Percentiles rank a stretch among this genome's conserved stretches.
Evolutionary conservation across 2,797 vertebrate species (phyloP).

Genomic region (Amniataba percoides): DNA sequence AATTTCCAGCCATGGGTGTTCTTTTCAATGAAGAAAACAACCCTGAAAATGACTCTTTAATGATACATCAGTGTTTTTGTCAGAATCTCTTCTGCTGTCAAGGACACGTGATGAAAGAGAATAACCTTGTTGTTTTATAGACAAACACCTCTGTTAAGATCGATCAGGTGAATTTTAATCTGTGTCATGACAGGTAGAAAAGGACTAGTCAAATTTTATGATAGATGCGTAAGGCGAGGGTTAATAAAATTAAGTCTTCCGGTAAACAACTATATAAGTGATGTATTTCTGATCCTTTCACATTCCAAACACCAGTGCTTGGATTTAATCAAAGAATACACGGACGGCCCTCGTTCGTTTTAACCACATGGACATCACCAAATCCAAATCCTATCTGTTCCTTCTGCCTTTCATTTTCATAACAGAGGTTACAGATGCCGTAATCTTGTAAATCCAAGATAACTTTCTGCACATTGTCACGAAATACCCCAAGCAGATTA

Average conservation of each 20-base stretch:
- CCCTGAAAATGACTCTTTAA: slow-evolving; percentile 36
- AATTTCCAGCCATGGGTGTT: slow-evolving; percentile 64
- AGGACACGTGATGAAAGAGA: neutral
- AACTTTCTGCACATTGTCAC: slow-evolving; percentile 43
- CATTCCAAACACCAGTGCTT: neutral
- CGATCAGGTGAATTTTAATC: slow-evolving; percentile 17
- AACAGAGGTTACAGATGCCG: slow-evolving; percentile 53
- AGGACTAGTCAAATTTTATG: neutral
- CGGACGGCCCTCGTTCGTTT: neutral
- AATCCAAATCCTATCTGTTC: slow-evolving; percentile 26
- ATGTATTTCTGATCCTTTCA: slow-evolving; percentile 11
- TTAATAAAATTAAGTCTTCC: neutral
- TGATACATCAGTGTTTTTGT: slow-evolving; percentile 20
- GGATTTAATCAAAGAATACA: slow-evolving; percentile 5
- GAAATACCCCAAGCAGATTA: slow-evolving; percentile 33
- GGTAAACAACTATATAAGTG: neutral
- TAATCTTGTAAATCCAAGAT: slow-evolving; percentile 45
- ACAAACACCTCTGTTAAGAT: slow-evolving; percentile 19
- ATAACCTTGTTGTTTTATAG: slow-evolving; percentile 22
- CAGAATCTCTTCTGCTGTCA: slow-evolving; percentile 35
- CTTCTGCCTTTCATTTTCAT: slow-evolving; percentile 37
- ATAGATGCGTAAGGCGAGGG: neutral
- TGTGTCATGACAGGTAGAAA: slow-evolving; percentile 23
- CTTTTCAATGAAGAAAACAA: slow-evolving; percentile 53
- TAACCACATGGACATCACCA: slow-evolving; percentile 22